phyloP scores from a whole-genome alignment of 2,797 vertebrate genomes.

The Malacoctenus gilli region DNA sequence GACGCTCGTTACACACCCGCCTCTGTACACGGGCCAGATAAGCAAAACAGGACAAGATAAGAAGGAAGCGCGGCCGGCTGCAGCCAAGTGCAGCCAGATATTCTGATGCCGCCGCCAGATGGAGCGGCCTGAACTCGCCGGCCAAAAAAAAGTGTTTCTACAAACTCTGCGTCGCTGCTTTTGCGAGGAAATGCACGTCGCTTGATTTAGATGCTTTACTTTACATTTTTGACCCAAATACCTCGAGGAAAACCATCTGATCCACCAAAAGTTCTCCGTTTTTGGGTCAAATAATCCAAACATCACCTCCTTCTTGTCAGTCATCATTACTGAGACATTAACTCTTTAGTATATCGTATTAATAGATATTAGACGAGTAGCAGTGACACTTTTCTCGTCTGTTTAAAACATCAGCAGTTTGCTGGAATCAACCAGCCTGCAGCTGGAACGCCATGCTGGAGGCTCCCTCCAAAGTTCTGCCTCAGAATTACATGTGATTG shows the following conservation, averaged over 20 bases:
- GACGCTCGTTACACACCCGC: conserved; percentile 72
- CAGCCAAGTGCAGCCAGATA: conserved; percentile 62
- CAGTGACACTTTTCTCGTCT: too few species aligned
- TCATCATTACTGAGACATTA: too few species aligned
- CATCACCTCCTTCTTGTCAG: too few species aligned
- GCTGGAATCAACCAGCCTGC: neutral
- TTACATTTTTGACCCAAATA: too few species aligned
- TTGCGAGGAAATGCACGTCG: too few species aligned
- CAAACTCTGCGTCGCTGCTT: too few species aligned
- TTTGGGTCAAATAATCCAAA: too few species aligned
- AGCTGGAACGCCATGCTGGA: conserved; percentile 57
- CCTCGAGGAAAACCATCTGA: too few species aligned
- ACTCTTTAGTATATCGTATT: too few species aligned
- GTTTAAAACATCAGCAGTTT: conserved; percentile 1
- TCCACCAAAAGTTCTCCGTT: too few species aligned
- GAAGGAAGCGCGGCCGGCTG: conserved; percentile 56
- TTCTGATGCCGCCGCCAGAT: conserved; percentile 65
- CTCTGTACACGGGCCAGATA: conserved; percentile 81
- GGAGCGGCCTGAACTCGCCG: conserved; percentile 39
- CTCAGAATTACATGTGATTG: conserved; percentile 68
- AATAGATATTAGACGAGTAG: too few species aligned
- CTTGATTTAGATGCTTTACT: too few species aligned
- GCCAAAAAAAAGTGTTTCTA: conserved; percentile 16
- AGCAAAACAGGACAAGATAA: conserved; percentile 84
- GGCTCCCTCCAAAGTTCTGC: conserved; percentile 80